Base-by-base conservation (phyloP, 2,797 vertebrate genomes). In the Danio albolineatus region DNA sequence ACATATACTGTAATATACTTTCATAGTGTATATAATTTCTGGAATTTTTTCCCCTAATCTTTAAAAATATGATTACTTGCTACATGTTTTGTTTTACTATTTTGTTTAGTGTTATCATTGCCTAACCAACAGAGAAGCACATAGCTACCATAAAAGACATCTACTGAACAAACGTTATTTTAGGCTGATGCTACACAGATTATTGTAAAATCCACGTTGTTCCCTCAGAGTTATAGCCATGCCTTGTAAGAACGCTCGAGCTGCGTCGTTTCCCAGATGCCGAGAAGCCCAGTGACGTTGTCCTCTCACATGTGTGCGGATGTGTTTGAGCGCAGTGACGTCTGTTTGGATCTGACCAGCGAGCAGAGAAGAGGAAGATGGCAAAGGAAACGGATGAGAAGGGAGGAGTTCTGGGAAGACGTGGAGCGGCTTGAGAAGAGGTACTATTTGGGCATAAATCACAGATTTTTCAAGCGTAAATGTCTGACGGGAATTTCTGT, bases 321-420 rank as follows among this genome's bases (percentile, higher is more conserved):
- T 54, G 64, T 65, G 74, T 77, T 79, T 13, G 6, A 86, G 77
- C 2, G 13, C 49, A n/a, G 86, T 94, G 92, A 93, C 87, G 88
- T 90, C 70, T 38, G 54, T 60, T 69, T 53, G 53, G 65, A 70
- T 66, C 61, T 36, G 43, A 73, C 43, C 41, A 49, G 39, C 6
- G 7, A 66, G 7, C 5, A 59, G 46, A 48, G 51, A 28, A 48
- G 2, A 9, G 44, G 1, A 17, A 57, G 10, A 61, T 21, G 38
- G 46, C 16, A 71, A 73, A 53, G 48, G 53, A 71, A 70, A 60
- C 43, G 53, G 59, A 76, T n/a, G 60, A 64, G 60, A 82, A 39
- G 9, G 7, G 28, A 82, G 6, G 19, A 61, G 60, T 61, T 61
- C 56, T 73, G 61, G 51, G 60, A 77, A 56, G 61, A 70, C 7